Base-by-base conservation (phyloP, 2,113 vertebrate species). In the Tichodroma muraria region DNA sequence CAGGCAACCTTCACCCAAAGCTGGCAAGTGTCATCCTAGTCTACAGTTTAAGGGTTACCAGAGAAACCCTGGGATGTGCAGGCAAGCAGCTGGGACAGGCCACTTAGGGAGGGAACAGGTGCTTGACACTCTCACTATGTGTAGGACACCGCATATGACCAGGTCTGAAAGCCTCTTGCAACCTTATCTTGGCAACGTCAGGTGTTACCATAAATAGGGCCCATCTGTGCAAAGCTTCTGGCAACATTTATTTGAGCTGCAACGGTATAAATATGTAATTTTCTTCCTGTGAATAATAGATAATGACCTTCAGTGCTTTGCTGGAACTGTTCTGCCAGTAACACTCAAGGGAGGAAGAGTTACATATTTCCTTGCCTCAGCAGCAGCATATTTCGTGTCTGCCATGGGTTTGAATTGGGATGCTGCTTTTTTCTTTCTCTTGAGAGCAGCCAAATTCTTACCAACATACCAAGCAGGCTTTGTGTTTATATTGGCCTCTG, bases 251-350 rank as follows among this genome's bases (percentile, higher is more conserved):
- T 54, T 35, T 60, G 40, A 95, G 78, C 50, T 75, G 42, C 63
- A 78, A 86, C 50, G 42, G 56, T 88, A 91, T 84, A 92, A 80
- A 69, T 52, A 89, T 8, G 22, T 80, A 69, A 87, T 94, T 94
- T 94, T 81, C 80, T 64, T 90, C 89, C 85, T 69, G 64, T 80
- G 79, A 96, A 92, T 94, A 94, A 92, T 72, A 37, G 73, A 78
- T 88, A 94, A 78, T 59, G 83, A 85, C 72, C 70, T 93, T 93
- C 77, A 82, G 31, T 49, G n/a, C 35, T 57, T 69, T 1, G 22
- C 12, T 88, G 61, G 19, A 85, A 95, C 37, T 47, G 15, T 73
- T 90, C 60, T 56, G 54, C 52, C 68, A 76, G 65, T 38, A 81
- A 85, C 63, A 71, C 44, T 52, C 54, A 33, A 50, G 25, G 44